Evolutionary conservation across 53 echinoderm and acorn worm genomes (phyloP).

Genomic region (Luidia sarsii): DNA sequence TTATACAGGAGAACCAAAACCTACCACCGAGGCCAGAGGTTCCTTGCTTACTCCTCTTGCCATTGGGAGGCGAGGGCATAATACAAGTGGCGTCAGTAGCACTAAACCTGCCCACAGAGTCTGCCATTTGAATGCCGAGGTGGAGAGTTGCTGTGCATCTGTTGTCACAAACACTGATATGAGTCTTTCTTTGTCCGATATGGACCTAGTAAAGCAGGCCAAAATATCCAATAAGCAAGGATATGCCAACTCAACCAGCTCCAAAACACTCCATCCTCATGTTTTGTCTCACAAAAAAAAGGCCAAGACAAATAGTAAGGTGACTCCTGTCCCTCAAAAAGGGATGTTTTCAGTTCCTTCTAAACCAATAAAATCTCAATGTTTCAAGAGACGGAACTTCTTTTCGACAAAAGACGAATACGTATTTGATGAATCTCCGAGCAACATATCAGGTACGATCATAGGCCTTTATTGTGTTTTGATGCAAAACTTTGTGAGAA

Average conservation of each 20-base stretch:
- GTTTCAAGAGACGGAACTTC: neutral
- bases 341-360: neutral
- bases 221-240: neutral
- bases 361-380: neutral
- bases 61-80: neutral
- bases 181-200: slow-evolving; percentile 18
- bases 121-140: slow-evolving; percentile 10
- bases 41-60: neutral
- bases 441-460: slow-evolving; percentile 12
- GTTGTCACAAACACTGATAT: slow-evolving; percentile 27
- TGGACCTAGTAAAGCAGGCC: slow-evolving; percentile 12
- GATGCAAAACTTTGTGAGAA: too few species aligned
- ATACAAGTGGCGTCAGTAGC: neutral
- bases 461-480: too few species aligned
- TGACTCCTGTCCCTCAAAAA: neutral
- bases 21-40: neutral
- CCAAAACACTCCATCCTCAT: neutral
- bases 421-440: slow-evolving; percentile 1
- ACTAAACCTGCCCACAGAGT: neutral
- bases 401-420: neutral
- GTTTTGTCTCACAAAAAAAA: neutral
- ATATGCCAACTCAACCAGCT: neutral
- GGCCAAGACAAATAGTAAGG: neutral
- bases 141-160: slow-evolving; percentile 39
- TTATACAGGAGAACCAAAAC: neutral